Conservation (phyloP, 2,113 vertebrate species). For the Sceloporus undulatus region DNA sequence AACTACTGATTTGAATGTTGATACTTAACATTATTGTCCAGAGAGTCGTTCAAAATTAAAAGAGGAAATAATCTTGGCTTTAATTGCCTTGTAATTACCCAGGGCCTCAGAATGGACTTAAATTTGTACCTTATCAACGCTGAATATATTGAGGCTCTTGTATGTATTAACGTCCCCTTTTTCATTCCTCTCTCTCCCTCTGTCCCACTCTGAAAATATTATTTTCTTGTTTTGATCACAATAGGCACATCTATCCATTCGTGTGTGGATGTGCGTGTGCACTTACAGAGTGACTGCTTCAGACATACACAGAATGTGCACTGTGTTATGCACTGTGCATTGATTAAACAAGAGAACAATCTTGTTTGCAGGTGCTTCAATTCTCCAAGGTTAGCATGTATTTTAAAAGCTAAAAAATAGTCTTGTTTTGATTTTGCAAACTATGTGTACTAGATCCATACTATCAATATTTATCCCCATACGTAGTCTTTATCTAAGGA, state of each 20-base stretch:
- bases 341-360: not conserved
- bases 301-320: not conserved
- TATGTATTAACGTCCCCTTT: not conserved
- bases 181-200: not conserved
- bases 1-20: not conserved
- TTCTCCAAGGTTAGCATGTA: not conserved
- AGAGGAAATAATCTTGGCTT: not conserved
- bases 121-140: not conserved
- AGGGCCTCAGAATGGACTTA: not conserved
- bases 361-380: not conserved
- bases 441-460: not conserved
- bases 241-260: too few relatives aligned
- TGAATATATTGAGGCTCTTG: not conserved
- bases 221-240: too few relatives aligned
- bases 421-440: not conserved
- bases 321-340: not conserved
- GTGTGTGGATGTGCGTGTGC: not conserved
- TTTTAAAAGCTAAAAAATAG: not conserved
- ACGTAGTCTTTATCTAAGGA: not conserved
- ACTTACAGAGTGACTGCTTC: not conserved
- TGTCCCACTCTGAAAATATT: too few relatives aligned
- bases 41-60: not conserved
- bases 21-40: not conserved
- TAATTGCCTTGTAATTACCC: not conserved
- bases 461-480: not conserved